Conservation (phyloP, 2,888 invertebrate species). For the Drosophila siamana region DNA sequence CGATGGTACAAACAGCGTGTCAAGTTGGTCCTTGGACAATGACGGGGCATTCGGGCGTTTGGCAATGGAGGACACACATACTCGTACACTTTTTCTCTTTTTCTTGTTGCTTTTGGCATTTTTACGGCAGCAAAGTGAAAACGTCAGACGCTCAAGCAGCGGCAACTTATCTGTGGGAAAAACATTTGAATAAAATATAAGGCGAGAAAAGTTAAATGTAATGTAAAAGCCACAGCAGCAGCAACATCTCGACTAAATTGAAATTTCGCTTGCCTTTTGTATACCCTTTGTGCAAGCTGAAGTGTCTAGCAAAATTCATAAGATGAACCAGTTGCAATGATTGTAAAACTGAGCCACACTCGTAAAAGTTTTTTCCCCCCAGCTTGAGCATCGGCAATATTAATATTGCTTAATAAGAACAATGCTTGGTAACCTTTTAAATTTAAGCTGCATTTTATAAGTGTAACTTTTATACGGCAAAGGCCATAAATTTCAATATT, state of each 20-base stretch:
- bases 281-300: conserved; percentile 6
- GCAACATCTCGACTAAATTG: conserved; percentile 44
- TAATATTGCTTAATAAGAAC: not conserved
- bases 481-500: not conserved
- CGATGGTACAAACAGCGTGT: conserved; percentile 31
- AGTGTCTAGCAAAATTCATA: conserved; percentile 6
- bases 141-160: conserved; percentile 66
- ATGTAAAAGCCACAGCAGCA: conserved; percentile 69
- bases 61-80: conserved; percentile 28
- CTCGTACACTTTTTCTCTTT: not conserved
- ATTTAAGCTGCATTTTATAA: not conserved
- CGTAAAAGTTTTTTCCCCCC: not conserved
- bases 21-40: conserved; percentile 46
- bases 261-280: conserved; percentile 31
- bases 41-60: conserved; percentile 38
- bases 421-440: not conserved
- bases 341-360: conserved; percentile 13
- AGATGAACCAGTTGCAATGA: conserved; percentile 14
- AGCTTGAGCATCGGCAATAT: not conserved
- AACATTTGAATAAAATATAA: conserved; percentile 78
- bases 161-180: conserved; percentile 66
- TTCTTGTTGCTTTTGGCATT: conserved; percentile 51
- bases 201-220: conserved; percentile 77
- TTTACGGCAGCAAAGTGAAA: conserved; percentile 73
- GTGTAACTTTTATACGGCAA: not conserved